Evolutionary conservation across 1,140 invertebrate species (phyloP), one percentile per base, ranked within the genome.

Genomic region (Portunus trituberculatus): DNA sequence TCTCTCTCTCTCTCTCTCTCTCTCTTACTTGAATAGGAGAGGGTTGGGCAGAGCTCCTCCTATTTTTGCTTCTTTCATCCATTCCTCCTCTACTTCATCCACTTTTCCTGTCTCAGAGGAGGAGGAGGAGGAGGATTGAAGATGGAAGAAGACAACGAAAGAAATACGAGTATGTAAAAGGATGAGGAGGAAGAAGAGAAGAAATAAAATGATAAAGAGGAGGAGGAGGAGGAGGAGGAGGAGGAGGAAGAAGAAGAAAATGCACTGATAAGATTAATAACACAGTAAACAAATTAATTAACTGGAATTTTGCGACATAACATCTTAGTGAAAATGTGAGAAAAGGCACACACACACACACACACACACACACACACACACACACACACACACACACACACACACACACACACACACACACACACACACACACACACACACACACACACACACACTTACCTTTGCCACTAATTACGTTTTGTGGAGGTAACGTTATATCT

Each of bases 1-100:
- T 52, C 48, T 52, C 48, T 52, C 48, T 76, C 31, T 87, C 29
- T 87, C 39, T 87, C 29, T 45, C 31, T 39, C 32, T 88, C 32
- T 45, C 45, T 45, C 86, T 88, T 20, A 88, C 86, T 46, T 88
- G n/a, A 88, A 88, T 88, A 20, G 31, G 14, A 88, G 45, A 88
- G 86, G 86, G 86, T 32, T 88, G 86, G 86, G 16, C 0, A 88
- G 25, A 0, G 31, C 20, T 25, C n/a, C 86, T 88, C 86, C 86
- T 8, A 45, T 32, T 28, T 4, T 88, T 0, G 86, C 86, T n/a
- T 88, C 7, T 88, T 88, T 46, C 86, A 7, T 88, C 86, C 86
- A 88, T 46, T n/a, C 29, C 1, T 45, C 86, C 86, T 88, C 86
- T 28, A 88, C 31, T 28, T 45, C 86, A 7, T 32, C 31, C 86